phyloP scores from a whole-genome alignment of 2,113 vertebrate genomes.

The Brachypteracias leptosomus region DNA sequence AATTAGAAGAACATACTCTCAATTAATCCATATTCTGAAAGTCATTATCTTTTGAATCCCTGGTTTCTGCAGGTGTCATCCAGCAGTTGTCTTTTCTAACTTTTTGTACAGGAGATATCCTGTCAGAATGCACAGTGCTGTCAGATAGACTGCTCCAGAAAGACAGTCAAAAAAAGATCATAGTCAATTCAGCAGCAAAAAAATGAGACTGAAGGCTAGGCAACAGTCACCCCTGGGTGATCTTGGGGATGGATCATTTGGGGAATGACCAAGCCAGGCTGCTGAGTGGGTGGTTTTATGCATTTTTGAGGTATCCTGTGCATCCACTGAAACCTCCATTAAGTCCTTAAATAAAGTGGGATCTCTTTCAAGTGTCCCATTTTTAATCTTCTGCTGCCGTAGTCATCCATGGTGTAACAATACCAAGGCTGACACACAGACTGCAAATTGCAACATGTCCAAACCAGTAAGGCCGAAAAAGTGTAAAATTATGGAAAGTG shows the following conservation, averaged over 20 bases:
- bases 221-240: neutral
- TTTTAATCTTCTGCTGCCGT: neutral
- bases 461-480: neutral
- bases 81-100: neutral
- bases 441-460: neutral
- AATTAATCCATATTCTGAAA: fast-evolving
- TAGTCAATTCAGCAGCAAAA: neutral
- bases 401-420: neutral
- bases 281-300: neutral
- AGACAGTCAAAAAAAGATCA: neutral
- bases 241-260: neutral
- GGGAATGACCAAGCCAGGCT: neutral
- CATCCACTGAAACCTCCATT: neutral
- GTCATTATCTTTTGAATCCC: neutral
- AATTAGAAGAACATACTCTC: neutral
- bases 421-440: fast-evolving
- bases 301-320: neutral
- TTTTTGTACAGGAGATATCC: neutral
- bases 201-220: neutral
- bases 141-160: neutral
- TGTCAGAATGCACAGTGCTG: neutral
- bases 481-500: neutral
- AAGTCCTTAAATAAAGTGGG: neutral
- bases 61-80: neutral
- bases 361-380: neutral